These are phyloP conservation scores for Abrostola tripartita DNA, from an alignment of 2,888 invertebrate genomes.

Conservation along the genomic window DNA sequence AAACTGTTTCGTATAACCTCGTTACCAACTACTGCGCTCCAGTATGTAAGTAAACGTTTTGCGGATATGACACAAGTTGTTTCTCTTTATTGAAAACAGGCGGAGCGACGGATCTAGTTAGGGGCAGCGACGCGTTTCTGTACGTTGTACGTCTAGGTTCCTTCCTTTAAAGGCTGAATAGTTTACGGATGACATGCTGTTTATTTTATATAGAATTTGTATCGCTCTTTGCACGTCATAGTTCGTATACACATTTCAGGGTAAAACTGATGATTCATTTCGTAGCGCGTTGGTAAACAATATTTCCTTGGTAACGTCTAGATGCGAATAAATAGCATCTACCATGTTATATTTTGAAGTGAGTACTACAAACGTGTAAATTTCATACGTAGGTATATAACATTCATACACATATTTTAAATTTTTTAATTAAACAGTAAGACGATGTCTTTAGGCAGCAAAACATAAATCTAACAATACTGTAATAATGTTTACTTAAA, in stretches of 20 bases:
- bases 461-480: too few relatives aligned
- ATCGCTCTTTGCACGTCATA: constrained; percentile 36
- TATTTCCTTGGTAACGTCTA: constrained; percentile 18
- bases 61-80: constrained; percentile 78
- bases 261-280: constrained; percentile 19
- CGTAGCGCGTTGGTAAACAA: constrained; percentile 2
- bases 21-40: constrained; percentile 78
- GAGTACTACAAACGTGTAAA: too few relatives aligned
- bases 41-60: constrained; percentile 79
- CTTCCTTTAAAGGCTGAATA: constrained; percentile 48
- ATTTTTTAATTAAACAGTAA: too few relatives aligned
- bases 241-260: constrained; percentile 16
- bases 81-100: constrained; percentile 81
- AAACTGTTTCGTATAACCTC: constrained; percentile 83
- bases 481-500: too few relatives aligned
- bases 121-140: constrained; percentile 51
- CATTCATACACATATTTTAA: too few relatives aligned
- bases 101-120: constrained; percentile 58
- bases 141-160: constrained; percentile 48
- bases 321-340: too few relatives aligned
- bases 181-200: constrained; percentile 34
- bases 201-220: constrained; percentile 42
- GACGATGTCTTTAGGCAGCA: too few relatives aligned
- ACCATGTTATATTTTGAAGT: too few relatives aligned
- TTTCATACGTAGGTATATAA: too few relatives aligned